phyloP scores from a whole-genome alignment of 2,113 vertebrate species.

The Zeus faber region DNA sequence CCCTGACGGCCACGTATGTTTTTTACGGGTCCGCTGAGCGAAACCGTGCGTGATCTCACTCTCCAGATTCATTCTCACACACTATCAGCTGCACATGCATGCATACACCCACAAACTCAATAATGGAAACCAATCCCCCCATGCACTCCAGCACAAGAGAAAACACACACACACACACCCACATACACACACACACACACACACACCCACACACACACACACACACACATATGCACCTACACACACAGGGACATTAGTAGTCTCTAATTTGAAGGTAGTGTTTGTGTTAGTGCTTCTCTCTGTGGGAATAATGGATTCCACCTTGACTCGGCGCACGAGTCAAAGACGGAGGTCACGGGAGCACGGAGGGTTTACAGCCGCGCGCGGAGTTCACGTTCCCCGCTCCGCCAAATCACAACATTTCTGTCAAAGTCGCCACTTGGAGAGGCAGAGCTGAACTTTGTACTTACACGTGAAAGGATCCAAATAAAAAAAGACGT shows the following conservation, averaged over 20 bases:
- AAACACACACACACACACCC: background rate
- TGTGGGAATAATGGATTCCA: background rate
- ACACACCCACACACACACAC: background rate
- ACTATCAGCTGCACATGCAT: slow-evolving; percentile 1
- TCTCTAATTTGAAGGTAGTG: background rate
- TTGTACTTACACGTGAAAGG: too few species aligned
- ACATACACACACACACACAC: background rate
- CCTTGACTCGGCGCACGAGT: too few species aligned
- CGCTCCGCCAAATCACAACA: background rate
- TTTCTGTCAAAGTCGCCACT: background rate
- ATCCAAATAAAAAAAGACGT: background rate
- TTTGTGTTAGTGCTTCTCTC: background rate
- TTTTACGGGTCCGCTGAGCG: background rate
- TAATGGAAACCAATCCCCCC: slow-evolving; percentile 2
- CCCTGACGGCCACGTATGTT: slow-evolving; percentile 33
- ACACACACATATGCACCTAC: background rate
- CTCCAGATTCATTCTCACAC: too few species aligned
- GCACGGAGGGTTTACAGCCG: too few species aligned
- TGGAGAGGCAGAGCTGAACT: background rate
- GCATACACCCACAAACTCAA: slow-evolving; percentile 10
- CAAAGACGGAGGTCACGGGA: too few species aligned
- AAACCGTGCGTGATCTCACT: background rate
- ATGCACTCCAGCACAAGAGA: slow-evolving; percentile 1
- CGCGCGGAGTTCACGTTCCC: background rate
- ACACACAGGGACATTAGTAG: background rate